These are phyloP conservation scores for Drosophila persimilis DNA, from an alignment of 1,140 invertebrate genomes.

Conservation along the genomic window DNA sequence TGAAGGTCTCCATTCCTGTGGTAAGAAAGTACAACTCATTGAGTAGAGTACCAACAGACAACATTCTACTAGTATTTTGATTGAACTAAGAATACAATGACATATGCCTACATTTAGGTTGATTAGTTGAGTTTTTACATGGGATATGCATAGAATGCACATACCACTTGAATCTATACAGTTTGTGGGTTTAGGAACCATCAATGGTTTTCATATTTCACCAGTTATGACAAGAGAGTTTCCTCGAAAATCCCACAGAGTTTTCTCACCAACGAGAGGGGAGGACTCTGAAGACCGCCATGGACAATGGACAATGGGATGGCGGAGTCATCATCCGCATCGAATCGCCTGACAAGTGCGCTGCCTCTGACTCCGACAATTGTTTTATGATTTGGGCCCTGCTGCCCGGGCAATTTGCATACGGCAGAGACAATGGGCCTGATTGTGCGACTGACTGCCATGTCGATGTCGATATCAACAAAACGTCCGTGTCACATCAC, in stretches of 20 bases:
- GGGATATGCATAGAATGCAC: too few relatives aligned
- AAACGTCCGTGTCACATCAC: constrained; percentile 3
- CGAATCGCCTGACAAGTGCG: constrained; percentile 34
- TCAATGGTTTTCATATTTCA: too few relatives aligned
- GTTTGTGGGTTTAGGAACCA: too few relatives aligned
- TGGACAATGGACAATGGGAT: neutral
- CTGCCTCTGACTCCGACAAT: constrained; percentile 15
- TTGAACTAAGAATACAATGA: too few relatives aligned
- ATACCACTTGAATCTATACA: too few relatives aligned
- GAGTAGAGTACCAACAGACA: too few relatives aligned
- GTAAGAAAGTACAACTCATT: too few relatives aligned
- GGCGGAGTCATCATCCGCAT: constrained; percentile 7
- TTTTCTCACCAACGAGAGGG: constrained; percentile 15
- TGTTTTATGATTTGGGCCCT: constrained; percentile 28
- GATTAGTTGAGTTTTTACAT: too few relatives aligned
- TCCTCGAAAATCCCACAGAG: neutral
- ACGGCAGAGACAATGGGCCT: constrained; percentile 34
- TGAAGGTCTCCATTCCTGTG: too few relatives aligned
- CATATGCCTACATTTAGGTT: too few relatives aligned
- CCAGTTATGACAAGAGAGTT: too few relatives aligned
- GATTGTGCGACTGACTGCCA: constrained; percentile 38
- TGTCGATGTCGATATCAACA: constrained; percentile 39
- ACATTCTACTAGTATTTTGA: too few relatives aligned
- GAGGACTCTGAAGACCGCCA: constrained; percentile 7
- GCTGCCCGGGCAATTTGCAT: constrained; percentile 25